Evolutionary conservation across 2,113 vertebrate species (phyloP).

Genomic region (Marcusenius ussheri): DNA sequence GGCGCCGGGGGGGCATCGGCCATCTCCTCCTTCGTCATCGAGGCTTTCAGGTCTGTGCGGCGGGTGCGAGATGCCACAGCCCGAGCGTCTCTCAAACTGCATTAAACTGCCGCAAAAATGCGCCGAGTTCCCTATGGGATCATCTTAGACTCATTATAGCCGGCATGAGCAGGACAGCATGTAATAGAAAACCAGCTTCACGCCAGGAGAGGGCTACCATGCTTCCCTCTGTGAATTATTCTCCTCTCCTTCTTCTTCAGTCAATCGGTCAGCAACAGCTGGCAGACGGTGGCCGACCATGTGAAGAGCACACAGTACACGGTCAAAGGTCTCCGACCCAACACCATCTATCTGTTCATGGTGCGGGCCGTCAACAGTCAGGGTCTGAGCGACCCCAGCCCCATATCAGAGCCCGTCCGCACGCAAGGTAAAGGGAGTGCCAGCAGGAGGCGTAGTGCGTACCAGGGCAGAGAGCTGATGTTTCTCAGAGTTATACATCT

Average conservation of each 20-base stretch:
- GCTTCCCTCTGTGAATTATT: neutral
- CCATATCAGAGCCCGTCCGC: slow-evolving; percentile 90
- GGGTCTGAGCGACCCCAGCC: slow-evolving; percentile 94
- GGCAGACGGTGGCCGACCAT: slow-evolving; percentile 94
- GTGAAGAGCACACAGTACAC: slow-evolving; percentile 83
- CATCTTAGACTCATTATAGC: neutral
- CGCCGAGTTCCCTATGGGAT: neutral
- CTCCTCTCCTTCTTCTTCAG: slow-evolving; percentile 49
- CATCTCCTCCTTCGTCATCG: slow-evolving; percentile 84
- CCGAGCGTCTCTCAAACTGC: neutral
- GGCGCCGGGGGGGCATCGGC: slow-evolving; percentile 74
- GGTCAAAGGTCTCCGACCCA: slow-evolving; percentile 83
- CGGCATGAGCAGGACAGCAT: neutral
- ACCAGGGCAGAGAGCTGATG: neutral
- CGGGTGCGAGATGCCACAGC: neutral
- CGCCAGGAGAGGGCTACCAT: too few relatives aligned
- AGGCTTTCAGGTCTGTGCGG: slow-evolving; percentile 87
- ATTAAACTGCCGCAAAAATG: neutral
- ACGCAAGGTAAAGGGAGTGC: slow-evolving; percentile 77
- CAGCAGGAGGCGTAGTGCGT: neutral
- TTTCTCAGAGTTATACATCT: neutral
- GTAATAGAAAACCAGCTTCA: too few relatives aligned
- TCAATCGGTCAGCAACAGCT: slow-evolving; percentile 97
- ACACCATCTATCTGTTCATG: slow-evolving; percentile 98
- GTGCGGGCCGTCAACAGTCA: slow-evolving; percentile 88